Evolutionary conservation across 2,888 invertebrate species (phyloP).

Genomic region (Limnephilus auricula): DNA sequence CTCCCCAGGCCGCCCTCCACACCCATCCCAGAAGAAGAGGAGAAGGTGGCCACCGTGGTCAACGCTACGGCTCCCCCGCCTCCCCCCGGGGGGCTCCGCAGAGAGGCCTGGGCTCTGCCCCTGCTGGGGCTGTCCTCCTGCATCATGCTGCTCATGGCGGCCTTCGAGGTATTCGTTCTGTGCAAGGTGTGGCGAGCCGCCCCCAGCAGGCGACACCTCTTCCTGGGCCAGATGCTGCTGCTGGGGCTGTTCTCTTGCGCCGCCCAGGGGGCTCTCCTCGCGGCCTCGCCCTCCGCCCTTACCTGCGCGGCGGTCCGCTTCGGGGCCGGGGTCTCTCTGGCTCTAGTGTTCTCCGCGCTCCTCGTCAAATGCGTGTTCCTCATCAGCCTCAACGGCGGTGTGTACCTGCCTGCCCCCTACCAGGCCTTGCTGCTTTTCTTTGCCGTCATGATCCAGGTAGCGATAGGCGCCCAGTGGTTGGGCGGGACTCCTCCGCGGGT

Average conservation of each 20-base stretch:
- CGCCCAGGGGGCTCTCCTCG: constrained; percentile 86
- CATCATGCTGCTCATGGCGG: constrained; percentile 89
- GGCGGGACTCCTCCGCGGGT: constrained; percentile 85
- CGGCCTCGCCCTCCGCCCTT: constrained; percentile 86
- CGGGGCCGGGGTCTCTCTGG: constrained; percentile 89
- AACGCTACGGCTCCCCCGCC: constrained; percentile 67
- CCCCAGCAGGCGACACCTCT: constrained; percentile 89
- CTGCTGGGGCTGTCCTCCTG: constrained; percentile 90
- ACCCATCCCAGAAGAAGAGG: constrained; percentile 63
- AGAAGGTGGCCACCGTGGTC: constrained; percentile 51
- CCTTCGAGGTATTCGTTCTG: constrained; percentile 93
- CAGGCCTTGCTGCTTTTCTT: constrained; percentile 93
- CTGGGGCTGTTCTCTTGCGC: constrained; percentile 90
- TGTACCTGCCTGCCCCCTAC: constrained; percentile 94
- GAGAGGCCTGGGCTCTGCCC: constrained; percentile 94
- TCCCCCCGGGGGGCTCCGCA: constrained; percentile 76
- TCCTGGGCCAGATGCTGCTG: constrained; percentile 91
- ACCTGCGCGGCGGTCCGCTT: constrained; percentile 90
- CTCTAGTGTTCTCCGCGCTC: constrained; percentile 92
- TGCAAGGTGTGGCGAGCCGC: constrained; percentile 90
- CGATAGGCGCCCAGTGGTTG: constrained; percentile 90
- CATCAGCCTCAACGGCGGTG: constrained; percentile 92
- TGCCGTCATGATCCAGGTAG: constrained; percentile 93
- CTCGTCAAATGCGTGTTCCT: constrained; percentile 96
- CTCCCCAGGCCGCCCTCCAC: constrained; percentile 71